These are phyloP conservation scores for Acanthurus lineatus DNA, from an alignment of 2,797 vertebrate species.

Conservation along the genomic window DNA sequence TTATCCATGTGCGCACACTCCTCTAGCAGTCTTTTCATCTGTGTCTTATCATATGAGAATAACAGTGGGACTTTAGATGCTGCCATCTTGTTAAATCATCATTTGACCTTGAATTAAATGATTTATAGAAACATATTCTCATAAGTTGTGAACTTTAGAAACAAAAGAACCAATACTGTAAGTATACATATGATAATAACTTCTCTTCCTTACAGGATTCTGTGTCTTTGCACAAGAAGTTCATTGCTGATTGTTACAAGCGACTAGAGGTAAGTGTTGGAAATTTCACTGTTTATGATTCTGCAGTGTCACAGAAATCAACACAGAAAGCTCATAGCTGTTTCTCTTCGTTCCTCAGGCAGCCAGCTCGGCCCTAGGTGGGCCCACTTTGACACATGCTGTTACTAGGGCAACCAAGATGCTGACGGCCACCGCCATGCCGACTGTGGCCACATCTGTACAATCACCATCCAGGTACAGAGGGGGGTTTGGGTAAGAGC, in stretches of 20 bases:
- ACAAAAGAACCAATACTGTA: not conserved
- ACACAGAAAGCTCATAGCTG: not conserved
- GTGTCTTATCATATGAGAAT: not conserved
- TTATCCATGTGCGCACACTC: not conserved
- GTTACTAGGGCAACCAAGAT: slow-evolving; percentile 99
- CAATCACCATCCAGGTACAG: slow-evolving; percentile 97
- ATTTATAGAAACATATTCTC: not conserved
- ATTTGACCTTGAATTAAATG: not conserved
- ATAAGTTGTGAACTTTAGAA: not conserved
- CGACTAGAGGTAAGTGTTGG: slow-evolving; percentile 91
- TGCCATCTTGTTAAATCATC: not conserved
- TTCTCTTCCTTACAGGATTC: slow-evolving; percentile 89
- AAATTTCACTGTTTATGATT: not conserved
- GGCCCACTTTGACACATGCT: slow-evolving; percentile 97
- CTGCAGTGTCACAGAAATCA: not conserved
- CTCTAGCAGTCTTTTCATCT: not conserved
- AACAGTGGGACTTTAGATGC: not conserved
- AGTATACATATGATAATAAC: not conserved
- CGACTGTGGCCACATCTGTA: slow-evolving; percentile 97
- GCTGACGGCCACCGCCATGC: slow-evolving; percentile 99
- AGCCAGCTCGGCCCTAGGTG: slow-evolving; percentile 96
- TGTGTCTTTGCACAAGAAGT: slow-evolving; percentile 98
- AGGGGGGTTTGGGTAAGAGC: slow-evolving; percentile 76
- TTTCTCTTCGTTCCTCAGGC: slow-evolving; percentile 79
- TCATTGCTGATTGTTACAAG: slow-evolving; percentile 99